Percentiles rank a stretch among this genome's conserved stretches.
Evolutionary conservation across 2,113 vertebrate genomes (phyloP).

Genomic region (Chinchilla lanigera): DNA sequence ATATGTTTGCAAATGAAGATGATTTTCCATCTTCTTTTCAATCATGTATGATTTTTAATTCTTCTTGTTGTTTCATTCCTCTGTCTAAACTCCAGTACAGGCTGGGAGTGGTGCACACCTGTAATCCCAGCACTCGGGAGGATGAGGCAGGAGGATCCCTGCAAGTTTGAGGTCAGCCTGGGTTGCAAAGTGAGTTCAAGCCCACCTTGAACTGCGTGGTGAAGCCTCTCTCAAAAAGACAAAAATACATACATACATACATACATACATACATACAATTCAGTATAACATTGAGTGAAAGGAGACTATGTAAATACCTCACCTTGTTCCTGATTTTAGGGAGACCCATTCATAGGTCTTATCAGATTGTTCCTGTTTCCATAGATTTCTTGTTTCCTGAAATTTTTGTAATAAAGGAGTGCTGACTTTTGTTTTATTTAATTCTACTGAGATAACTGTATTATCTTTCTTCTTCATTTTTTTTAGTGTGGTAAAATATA

Average conservation of each 20-base stretch:
- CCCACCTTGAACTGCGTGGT: not conserved
- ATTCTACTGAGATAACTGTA: not conserved
- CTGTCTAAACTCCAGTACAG: not conserved
- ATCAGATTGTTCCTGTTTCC: not conserved
- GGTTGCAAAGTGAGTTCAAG: not conserved
- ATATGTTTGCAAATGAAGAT: not conserved
- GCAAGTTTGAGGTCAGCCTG: not conserved
- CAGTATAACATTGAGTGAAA: not conserved
- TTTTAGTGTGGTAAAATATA: not conserved
- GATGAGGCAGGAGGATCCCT: not conserved
- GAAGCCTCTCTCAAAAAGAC: not conserved
- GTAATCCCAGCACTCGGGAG: not conserved
- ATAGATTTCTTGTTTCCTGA: not conserved
- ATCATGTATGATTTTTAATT: not conserved
- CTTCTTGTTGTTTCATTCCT: not conserved
- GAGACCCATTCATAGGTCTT: not conserved
- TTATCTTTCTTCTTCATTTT: not conserved
- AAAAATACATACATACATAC: not conserved
- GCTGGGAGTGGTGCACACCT: not conserved
- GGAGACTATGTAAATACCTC: not conserved
- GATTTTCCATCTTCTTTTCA: not conserved
- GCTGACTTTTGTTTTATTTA: not conserved
- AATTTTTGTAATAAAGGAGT: not conserved
- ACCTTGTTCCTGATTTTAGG: not conserved
- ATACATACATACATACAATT: not conserved